Conservation (phyloP, 2,888 invertebrate genomes). For the Megaustenia siamemsis region DNA sequence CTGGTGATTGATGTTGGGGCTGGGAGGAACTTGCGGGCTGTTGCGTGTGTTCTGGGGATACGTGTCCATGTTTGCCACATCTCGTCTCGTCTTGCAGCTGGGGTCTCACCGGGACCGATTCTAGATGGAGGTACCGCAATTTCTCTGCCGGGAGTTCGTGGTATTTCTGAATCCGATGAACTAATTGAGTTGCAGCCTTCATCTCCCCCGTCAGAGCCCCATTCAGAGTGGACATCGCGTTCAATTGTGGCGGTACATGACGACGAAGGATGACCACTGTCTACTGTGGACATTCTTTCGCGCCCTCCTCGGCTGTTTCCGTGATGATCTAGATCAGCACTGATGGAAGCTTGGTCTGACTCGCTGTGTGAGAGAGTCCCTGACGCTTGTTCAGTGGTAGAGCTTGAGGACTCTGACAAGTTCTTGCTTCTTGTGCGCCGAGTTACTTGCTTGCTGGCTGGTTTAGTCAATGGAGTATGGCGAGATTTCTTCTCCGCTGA, state of each 20-base stretch:
- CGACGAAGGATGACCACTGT: conserved; percentile 51
- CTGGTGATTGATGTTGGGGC: conserved; percentile 1
- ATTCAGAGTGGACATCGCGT: conserved; percentile 23
- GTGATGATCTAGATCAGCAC: conserved; percentile 26
- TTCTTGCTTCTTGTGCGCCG: conserved; percentile 28
- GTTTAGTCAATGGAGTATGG: conserved; percentile 19
- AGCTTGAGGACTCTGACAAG: conserved; percentile 43
- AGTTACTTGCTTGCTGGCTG: neutral
- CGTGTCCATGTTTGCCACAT: conserved; percentile 54
- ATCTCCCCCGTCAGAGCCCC: conserved; percentile 12
- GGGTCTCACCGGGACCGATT: conserved; percentile 42
- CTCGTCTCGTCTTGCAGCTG: conserved; percentile 46
- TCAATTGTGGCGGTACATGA: conserved; percentile 35
- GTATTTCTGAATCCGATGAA: conserved; percentile 46
- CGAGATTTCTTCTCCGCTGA: conserved; percentile 33
- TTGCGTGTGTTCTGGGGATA: conserved; percentile 43
- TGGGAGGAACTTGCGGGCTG: neutral
- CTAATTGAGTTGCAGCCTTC: conserved; percentile 33
- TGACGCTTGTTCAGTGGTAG: conserved; percentile 16
- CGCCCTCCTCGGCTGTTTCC: conserved; percentile 12
- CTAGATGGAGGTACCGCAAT: conserved; percentile 40
- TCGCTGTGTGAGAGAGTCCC: conserved; percentile 18
- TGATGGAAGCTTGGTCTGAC: neutral
- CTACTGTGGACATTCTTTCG: conserved; percentile 50
- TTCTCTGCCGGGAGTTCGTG: conserved; percentile 40